phyloP scores from a whole-genome alignment of 2,113 vertebrate species.

The Rhinogobius similis region DNA sequence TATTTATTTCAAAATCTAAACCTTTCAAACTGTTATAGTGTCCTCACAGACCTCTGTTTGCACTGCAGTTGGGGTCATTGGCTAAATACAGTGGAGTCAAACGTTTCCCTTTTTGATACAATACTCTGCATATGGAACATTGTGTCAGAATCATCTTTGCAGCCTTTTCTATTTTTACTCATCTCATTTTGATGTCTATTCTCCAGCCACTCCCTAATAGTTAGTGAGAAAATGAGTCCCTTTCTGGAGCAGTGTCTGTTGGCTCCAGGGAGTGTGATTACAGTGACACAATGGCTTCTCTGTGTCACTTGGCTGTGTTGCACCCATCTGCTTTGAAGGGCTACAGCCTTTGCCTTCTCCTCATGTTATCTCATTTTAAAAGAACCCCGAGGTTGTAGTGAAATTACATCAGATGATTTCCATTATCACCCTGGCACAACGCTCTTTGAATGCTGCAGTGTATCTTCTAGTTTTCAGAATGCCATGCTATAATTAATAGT shows the following conservation, averaged over 20 bases:
- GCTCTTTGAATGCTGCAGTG: background rate
- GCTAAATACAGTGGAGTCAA: background rate
- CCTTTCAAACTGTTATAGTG: too few relatives aligned
- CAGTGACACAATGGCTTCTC: slow-evolving; percentile 70
- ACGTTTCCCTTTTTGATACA: background rate
- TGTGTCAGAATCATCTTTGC: slow-evolving; percentile 8
- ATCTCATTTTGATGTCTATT: slow-evolving; percentile 73
- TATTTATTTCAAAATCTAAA: too few relatives aligned
- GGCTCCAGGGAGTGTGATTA: slow-evolving; percentile 61
- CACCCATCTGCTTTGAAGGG: slow-evolving; percentile 47
- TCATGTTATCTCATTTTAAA: slow-evolving; percentile 38
- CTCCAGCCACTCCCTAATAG: slow-evolving; percentile 65
- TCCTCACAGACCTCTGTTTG: too few relatives aligned
- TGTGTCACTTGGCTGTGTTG: slow-evolving; percentile 66
- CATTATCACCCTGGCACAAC: background rate
- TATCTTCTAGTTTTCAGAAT: background rate
- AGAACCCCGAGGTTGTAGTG: background rate
- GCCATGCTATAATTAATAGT: background rate
- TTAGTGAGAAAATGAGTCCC: slow-evolving; percentile 65
- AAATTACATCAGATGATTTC: slow-evolving; percentile 10
- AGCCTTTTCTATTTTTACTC: slow-evolving; percentile 71
- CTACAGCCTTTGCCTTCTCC: slow-evolving; percentile 18
- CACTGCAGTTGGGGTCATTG: background rate
- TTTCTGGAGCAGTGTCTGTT: slow-evolving; percentile 68
- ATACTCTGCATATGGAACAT: background rate